Percentiles rank a stretch among this genome's conserved stretches.
Evolutionary conservation across 37 sponge, comb jelly and placozoan species (phyloP).

Genomic region (Tethya wilhelma): DNA sequence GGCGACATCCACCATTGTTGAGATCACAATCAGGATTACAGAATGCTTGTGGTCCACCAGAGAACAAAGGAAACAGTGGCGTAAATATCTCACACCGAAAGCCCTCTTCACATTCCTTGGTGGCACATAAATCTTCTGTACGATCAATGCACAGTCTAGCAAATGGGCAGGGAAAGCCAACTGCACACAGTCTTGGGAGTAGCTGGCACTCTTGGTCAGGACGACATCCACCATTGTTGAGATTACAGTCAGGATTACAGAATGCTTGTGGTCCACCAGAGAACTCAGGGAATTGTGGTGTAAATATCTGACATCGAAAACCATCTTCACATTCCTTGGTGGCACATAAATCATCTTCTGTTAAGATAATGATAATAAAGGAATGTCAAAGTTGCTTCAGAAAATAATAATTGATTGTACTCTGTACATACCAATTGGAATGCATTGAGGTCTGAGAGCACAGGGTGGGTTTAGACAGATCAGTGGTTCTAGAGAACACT

Average conservation of each 20-base stretch:
- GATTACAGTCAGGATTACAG: slow-evolving; percentile 21
- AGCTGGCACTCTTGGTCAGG: slow-evolving; percentile 5
- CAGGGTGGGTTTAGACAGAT: no score
- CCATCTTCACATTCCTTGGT: neutral
- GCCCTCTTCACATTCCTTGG: neutral
- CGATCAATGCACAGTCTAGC: no score
- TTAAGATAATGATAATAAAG: no score
- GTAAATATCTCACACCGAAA: slow-evolving; percentile 12
- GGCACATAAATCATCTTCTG: slow-evolving; percentile 7
- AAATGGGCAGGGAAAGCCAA: no score
- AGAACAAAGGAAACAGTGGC: neutral
- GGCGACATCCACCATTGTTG: slow-evolving; percentile 39
- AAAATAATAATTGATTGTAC: no score
- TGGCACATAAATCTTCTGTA: slow-evolving; percentile 1
- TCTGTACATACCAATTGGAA: no score
- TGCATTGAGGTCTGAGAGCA: no score
- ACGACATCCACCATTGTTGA: slow-evolving; percentile 41
- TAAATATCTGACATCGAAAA: slow-evolving; percentile 9
- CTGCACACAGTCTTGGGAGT: no score
- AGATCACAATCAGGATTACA: slow-evolving; percentile 20
- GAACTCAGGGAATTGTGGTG: neutral
- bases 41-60: slow-evolving; percentile 11
- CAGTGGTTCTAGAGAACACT: no score
- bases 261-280: slow-evolving; percentile 12
- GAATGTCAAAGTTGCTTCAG: no score